Evolutionary conservation across 2,888 invertebrate genomes (phyloP).

Genomic region (Dynastes grantii): DNA sequence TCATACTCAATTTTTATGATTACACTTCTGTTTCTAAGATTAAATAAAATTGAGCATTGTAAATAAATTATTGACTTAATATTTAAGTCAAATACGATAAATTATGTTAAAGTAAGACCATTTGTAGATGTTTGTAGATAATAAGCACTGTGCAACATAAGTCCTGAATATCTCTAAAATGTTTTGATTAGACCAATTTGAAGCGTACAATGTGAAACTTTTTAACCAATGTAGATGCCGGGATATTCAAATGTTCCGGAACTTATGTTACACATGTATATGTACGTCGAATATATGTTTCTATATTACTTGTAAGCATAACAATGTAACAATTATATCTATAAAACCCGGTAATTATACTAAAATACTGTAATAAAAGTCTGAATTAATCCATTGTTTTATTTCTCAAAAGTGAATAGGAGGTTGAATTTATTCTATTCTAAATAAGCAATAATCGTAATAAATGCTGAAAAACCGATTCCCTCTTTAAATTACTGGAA

Average conservation of each 20-base stretch:
- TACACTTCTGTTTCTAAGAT: neutral
- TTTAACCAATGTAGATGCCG: neutral
- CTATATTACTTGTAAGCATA: neutral
- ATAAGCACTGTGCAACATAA: too few relatives aligned
- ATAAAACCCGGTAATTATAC: too few relatives aligned
- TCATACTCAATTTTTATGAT: neutral
- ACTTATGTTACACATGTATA: neutral
- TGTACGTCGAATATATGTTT: neutral
- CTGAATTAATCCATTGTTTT: too few relatives aligned
- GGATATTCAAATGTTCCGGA: too few relatives aligned
- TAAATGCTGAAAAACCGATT: conserved; percentile 39
- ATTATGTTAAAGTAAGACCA: neutral
- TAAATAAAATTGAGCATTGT: neutral
- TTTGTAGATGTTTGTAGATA: too few relatives aligned
- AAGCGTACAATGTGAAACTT: too few relatives aligned
- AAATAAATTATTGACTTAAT: neutral
- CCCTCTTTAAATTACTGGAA: conserved; percentile 33
- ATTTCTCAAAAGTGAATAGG: too few relatives aligned
- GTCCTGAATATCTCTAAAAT: neutral
- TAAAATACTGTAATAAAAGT: too few relatives aligned
- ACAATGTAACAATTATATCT: too few relatives aligned
- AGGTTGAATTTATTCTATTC: too few relatives aligned
- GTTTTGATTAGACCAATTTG: too few relatives aligned
- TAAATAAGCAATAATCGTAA: too few relatives aligned
- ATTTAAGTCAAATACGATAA: conserved; percentile 3